phyloP scores from a whole-genome alignment of 2,888 invertebrate genomes.

The Gastracanthus pulcherrimus region DNA sequence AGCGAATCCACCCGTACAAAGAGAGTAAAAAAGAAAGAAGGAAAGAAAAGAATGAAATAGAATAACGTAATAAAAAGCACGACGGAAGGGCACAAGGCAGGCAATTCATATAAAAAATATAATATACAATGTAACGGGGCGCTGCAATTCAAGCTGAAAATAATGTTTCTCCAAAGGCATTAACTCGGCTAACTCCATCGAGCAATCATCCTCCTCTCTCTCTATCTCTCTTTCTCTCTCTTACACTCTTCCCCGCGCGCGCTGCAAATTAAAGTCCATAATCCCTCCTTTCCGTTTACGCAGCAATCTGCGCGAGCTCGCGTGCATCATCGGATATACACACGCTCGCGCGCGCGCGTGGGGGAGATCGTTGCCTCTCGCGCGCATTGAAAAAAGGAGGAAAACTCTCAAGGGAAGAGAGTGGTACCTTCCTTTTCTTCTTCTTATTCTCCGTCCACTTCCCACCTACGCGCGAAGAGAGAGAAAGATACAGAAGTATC shows the following conservation, averaged over 20 bases:
- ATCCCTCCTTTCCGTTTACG: constrained; percentile 31
- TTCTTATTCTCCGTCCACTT: no score
- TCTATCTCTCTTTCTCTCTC: background rate
- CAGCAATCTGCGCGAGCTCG: constrained; percentile 16
- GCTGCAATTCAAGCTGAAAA: constrained; percentile 28
- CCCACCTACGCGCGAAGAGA: no score
- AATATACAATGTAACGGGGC: background rate
- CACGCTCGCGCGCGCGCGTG: background rate
- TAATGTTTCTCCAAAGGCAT: constrained; percentile 23
- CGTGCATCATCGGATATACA: background rate
- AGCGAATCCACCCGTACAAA: background rate
- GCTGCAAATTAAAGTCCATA: constrained; percentile 28
- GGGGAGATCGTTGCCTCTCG: no score
- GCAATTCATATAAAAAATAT: constrained; percentile 3
- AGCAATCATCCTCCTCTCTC: constrained; percentile 1
- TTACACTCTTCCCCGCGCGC: background rate
- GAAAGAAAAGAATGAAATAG: no score
- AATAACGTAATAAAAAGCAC: no score
- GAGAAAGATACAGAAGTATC: no score
- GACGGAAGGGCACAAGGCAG: background rate
- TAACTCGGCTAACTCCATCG: constrained; percentile 8
- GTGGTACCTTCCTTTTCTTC: no score
- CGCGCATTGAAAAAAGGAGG: no score
- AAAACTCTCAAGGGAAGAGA: no score
- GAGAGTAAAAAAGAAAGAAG: background rate